Conservation (phyloP, 2,113 vertebrate species). For the Rhadina sibilatrix region DNA sequence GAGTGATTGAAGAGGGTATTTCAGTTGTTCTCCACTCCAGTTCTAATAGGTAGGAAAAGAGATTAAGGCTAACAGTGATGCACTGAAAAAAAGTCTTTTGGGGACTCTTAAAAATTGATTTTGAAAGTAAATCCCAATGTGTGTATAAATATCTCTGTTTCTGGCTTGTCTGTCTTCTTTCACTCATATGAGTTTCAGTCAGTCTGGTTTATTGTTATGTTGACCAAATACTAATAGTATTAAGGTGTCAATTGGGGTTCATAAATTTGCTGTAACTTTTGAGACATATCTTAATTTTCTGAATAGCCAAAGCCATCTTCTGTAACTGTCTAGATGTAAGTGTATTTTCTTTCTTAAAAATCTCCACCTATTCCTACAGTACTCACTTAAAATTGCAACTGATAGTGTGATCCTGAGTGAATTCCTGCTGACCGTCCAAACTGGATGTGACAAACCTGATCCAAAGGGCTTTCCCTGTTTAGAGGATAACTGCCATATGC, state of each 20-base stretch:
- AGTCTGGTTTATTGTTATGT: background rate
- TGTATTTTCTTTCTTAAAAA: background rate
- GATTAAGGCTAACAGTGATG: background rate
- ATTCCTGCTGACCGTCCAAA: background rate
- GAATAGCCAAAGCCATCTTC: background rate
- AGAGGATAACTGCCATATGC: background rate
- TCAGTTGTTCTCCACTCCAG: background rate
- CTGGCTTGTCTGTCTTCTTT: background rate
- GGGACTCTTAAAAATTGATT: slow-evolving; percentile 19
- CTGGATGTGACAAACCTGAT: background rate
- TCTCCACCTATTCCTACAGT: background rate
- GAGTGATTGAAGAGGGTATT: slow-evolving; percentile 2
- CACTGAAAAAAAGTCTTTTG: background rate
- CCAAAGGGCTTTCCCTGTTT: background rate
- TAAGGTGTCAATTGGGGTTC: background rate
- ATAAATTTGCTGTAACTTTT: background rate
- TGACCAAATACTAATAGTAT: background rate
- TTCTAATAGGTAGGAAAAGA: slow-evolving; percentile 3
- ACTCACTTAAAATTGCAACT: background rate
- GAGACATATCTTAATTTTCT: background rate
- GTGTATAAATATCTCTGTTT: background rate
- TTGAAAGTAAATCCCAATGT: background rate
- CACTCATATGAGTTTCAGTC: background rate
- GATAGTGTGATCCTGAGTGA: background rate
- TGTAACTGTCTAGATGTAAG: background rate